phyloP scores from a whole-genome alignment of 2,888 invertebrate genomes.

The Polylopha cassiicola region DNA sequence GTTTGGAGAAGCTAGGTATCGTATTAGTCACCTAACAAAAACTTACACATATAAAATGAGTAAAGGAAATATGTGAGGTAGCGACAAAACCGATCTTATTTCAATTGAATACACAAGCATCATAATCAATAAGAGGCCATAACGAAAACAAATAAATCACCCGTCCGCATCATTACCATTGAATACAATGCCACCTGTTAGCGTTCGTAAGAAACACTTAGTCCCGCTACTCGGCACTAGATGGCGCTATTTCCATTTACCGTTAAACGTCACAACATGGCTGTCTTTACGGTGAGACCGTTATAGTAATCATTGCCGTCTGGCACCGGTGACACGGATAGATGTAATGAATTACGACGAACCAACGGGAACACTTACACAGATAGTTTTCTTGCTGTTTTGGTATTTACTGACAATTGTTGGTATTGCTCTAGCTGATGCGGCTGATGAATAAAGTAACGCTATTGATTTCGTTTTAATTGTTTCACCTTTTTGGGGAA shows the following conservation, averaged over 20 bases:
- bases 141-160: too few relatives aligned
- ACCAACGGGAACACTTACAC: slow-evolving; percentile 40
- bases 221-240: slow-evolving; percentile 68
- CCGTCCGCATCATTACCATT: slow-evolving; percentile 18
- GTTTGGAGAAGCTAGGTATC: too few relatives aligned
- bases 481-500: too few relatives aligned
- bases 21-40: slow-evolving; percentile 10
- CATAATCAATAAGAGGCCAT: too few relatives aligned
- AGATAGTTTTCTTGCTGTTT: slow-evolving; percentile 11
- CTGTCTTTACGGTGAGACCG: slow-evolving; percentile 39
- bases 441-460: too few relatives aligned
- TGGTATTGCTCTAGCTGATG: too few relatives aligned
- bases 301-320: slow-evolving; percentile 48
- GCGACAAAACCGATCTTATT: too few relatives aligned
- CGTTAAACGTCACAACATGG: slow-evolving; percentile 21
- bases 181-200: slow-evolving; percentile 50
- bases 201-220: slow-evolving; percentile 43
- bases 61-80: too few relatives aligned
- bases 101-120: too few relatives aligned
- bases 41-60: slow-evolving; percentile 29
- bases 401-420: too few relatives aligned
- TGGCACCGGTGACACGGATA: slow-evolving; percentile 55
- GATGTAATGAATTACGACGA: slow-evolving; percentile 40
- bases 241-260: slow-evolving; percentile 54
- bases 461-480: too few relatives aligned